Evolutionary conservation across 2,113 vertebrate species (phyloP).

Genomic region (Carassius auratus): DNA sequence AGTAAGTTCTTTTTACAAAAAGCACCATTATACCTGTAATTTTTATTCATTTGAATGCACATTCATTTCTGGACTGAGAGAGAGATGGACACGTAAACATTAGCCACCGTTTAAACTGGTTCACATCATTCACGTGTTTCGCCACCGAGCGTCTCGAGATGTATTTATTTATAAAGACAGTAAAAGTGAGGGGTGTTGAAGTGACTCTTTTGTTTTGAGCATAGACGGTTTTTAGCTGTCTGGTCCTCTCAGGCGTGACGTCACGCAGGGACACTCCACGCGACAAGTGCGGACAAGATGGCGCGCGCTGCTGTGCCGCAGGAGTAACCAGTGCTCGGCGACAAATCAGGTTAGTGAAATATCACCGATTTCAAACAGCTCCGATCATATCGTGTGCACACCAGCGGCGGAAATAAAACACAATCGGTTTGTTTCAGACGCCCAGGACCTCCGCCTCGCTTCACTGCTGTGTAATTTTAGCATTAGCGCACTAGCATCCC

Average conservation of each 20-base stretch:
- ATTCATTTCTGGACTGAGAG: background rate
- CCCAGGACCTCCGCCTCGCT: background rate
- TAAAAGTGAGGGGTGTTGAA: background rate
- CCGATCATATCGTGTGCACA: background rate
- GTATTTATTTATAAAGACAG: background rate
- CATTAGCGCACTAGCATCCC: slow-evolving; percentile 37
- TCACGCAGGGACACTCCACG: slow-evolving; percentile 55
- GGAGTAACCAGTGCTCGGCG: slow-evolving; percentile 31
- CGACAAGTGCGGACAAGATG: slow-evolving; percentile 59
- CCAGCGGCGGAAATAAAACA: background rate
- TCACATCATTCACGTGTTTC: background rate
- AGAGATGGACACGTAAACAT: background rate
- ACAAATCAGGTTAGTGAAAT: slow-evolving; percentile 44
- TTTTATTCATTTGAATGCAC: background rate
- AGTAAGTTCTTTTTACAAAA: background rate
- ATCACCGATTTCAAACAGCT: background rate
- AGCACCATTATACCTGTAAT: background rate
- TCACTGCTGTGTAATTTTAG: slow-evolving; percentile 5
- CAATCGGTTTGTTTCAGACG: background rate
- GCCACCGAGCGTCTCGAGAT: background rate
- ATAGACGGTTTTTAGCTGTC: too few species aligned
- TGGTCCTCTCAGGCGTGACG: slow-evolving; percentile 37
- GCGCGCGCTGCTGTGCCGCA: slow-evolving; percentile 38
- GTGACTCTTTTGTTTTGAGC: background rate
- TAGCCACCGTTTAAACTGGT: background rate